Base-by-base conservation (phyloP, 2,888 invertebrate species). In the Andrena minutula region DNA sequence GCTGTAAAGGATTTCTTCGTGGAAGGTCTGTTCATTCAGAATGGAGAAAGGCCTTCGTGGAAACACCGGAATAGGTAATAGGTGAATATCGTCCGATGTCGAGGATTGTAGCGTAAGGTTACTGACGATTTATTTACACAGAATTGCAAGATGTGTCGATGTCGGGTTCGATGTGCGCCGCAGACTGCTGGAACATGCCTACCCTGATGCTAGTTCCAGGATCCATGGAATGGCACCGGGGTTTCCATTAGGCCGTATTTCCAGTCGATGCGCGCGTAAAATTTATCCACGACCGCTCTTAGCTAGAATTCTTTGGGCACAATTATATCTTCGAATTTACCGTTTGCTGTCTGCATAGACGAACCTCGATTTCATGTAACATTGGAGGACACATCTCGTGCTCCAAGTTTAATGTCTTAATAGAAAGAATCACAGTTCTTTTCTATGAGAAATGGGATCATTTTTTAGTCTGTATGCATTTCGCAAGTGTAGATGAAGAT, bases 161-260 rank as follows among this genome's bases (percentile, higher is more conserved):
- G 73, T 51, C 47, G 65, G 56, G 26, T 61, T 53, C 65, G 26
- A 20, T 53, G 74, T 28, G 6, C 68, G 26, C 26, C 20, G 49
- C 12, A 53, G 5, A 32, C 4, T 12, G 30, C 7, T 10, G 65
- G 23, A 66, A 65, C 58, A 56, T 53, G 73, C 61, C 61, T 41
- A 53, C 83, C 47, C 20, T 32, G 53, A 61, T 61, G 78, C 58
- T 72, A 58, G 76, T 75, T 82, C 71, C 61, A 64, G 58, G 35
- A 74, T 72, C 79, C 61, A 47, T 79, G 41, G 63, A 73, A 63
- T 51, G 60, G 73, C 82, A 66, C 68, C 82, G 35, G 32, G 30
- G 56, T 76, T 85, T 82, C 74, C 79, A 80, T 85, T 41, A 80
- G 80, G 69, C 47, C 80, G 80, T 79, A 53, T 80, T 83, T 85